Evolutionary conservation across 1,140 invertebrate genomes (phyloP).

Genomic region (Drosophila bocqueti): DNA sequence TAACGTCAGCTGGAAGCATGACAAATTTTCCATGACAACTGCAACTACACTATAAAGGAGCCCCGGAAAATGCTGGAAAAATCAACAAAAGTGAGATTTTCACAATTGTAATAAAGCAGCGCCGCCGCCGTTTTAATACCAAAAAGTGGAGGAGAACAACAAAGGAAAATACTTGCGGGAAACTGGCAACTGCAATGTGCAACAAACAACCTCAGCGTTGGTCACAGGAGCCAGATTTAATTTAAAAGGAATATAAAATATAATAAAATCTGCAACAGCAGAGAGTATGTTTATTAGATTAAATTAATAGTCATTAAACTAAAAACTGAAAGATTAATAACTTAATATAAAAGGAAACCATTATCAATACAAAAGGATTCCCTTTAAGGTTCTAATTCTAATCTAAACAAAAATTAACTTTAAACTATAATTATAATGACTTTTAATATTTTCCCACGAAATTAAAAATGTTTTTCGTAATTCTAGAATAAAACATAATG

Average conservation of each 20-base stretch:
- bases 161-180: conserved; percentile 14
- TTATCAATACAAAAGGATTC: background rate
- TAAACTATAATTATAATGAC: too few species aligned
- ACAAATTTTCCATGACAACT: conserved; percentile 18
- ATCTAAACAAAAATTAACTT: too few species aligned
- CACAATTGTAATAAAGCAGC: conserved; percentile 18
- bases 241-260: background rate
- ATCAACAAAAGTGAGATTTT: conserved; percentile 6
- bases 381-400: too few species aligned
- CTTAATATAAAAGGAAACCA: background rate
- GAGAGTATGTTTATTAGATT: background rate
- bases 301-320: background rate
- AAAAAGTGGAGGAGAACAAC: background rate
- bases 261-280: background rate
- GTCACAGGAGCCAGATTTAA: background rate
- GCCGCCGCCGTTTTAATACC: conserved; percentile 1
- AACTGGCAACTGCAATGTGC: conserved; percentile 1
- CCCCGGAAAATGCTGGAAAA: conserved; percentile 13
- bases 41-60: background rate
- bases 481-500: too few species aligned
- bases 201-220: background rate
- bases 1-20: background rate
- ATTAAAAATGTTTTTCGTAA: too few species aligned
- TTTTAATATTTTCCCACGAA: too few species aligned
- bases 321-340: background rate